Evolutionary conservation across 1,140 invertebrate genomes (phyloP).

Genomic region (Cepaea nemoralis): DNA sequence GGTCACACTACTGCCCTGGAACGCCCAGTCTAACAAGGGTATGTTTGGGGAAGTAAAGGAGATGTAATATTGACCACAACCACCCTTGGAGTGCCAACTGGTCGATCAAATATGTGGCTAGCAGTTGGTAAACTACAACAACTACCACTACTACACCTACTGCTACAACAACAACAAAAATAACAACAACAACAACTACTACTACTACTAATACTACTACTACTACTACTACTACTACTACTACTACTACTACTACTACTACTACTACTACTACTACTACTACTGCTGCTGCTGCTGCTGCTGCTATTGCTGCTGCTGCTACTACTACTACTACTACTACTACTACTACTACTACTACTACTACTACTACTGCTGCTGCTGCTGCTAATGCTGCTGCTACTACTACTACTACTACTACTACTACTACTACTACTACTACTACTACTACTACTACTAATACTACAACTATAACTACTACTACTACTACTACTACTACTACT

Average conservation of each 20-base stretch:
- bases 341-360: slow-evolving; percentile 3
- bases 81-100: too few relatives aligned
- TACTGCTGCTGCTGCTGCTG: neutral
- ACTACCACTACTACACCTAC: neutral
- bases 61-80: too few relatives aligned
- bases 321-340: slow-evolving; percentile 3
- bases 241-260: slow-evolving; percentile 3
- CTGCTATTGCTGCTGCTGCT: neutral
- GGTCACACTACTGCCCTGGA: too few relatives aligned
- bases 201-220: neutral
- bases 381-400: neutral
- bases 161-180: neutral
- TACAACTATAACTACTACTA: neutral
- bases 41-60: too few relatives aligned
- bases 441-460: neutral
- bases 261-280: slow-evolving; percentile 5
- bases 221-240: neutral
- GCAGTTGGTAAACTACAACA: too few relatives aligned
- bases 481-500: slow-evolving; percentile 22
- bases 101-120: too few relatives aligned
- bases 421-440: slow-evolving; percentile 4
- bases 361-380: slow-evolving; percentile 1
- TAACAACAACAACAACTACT: neutral
- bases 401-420: slow-evolving; percentile 3
- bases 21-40: too few relatives aligned